phyloP scores from a whole-genome alignment of 2,888 invertebrate genomes.

The Iphiclides podalirius region DNA sequence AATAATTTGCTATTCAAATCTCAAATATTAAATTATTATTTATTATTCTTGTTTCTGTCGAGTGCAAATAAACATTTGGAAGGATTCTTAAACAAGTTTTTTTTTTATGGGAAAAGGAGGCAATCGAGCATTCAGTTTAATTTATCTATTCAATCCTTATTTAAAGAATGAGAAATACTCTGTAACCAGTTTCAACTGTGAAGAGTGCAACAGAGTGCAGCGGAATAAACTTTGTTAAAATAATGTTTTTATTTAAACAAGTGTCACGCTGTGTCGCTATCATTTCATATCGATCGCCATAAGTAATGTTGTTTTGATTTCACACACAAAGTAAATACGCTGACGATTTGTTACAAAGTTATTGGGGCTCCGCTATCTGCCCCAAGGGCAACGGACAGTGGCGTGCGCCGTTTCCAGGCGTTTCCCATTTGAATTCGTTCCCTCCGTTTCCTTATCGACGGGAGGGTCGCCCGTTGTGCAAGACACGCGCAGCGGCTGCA shows the following conservation, averaged over 20 bases:
- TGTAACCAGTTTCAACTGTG: too few relatives aligned
- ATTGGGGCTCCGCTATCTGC: conserved; percentile 61
- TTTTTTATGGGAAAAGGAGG: too few relatives aligned
- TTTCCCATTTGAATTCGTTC: conserved; percentile 74
- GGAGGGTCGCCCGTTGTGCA: conserved; percentile 36
- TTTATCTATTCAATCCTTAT: too few relatives aligned
- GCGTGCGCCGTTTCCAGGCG: conserved; percentile 73
- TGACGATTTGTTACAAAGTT: conserved; percentile 57
- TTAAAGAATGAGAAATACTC: too few relatives aligned
- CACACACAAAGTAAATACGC: conserved; percentile 67
- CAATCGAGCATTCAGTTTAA: too few relatives aligned
- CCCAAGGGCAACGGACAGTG: conserved; percentile 67
- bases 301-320: conserved; percentile 64
- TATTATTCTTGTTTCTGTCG: too few relatives aligned
- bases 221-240: too few relatives aligned
- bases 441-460: conserved; percentile 66
- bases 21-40: too few relatives aligned
- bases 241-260: conserved; percentile 1
- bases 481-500: conserved; percentile 40
- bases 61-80: too few relatives aligned
- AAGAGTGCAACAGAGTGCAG: too few relatives aligned
- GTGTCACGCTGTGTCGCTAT: neutral
- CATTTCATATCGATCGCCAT: conserved; percentile 17
- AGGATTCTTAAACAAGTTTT: too few relatives aligned
- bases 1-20: too few relatives aligned